Evolutionary conservation across 2,797 vertebrate genomes (phyloP).

Genomic region (Halcyon smyrnensis): DNA sequence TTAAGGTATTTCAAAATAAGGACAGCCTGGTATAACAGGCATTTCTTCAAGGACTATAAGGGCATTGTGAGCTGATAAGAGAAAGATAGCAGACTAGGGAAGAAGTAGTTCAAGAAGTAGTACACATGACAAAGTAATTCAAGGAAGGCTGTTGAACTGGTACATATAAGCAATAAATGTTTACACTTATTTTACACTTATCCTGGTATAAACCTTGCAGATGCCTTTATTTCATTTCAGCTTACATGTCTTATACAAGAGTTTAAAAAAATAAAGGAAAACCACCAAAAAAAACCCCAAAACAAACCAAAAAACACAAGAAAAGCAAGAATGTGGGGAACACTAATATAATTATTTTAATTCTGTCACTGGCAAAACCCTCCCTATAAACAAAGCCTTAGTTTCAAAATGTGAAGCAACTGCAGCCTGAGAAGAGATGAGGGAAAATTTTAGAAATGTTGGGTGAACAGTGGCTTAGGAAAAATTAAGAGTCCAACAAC

Average conservation of each 20-base stretch:
- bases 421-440: background rate
- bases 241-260: background rate
- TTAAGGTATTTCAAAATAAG: slow-evolving; percentile 61
- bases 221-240: background rate
- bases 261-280: background rate
- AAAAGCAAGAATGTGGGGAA: background rate
- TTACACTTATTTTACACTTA: slow-evolving; percentile 14
- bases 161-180: background rate
- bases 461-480: slow-evolving; percentile 3
- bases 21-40: slow-evolving; percentile 2
- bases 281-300: background rate
- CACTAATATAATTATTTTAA: background rate
- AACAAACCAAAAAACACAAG: background rate
- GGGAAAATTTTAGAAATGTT: slow-evolving; percentile 7
- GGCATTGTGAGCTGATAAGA: background rate
- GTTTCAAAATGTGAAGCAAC: slow-evolving; percentile 20
- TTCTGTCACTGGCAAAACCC: background rate
- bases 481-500: background rate
- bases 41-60: slow-evolving; percentile 35
- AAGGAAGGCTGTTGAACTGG: background rate
- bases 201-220: background rate
- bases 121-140: background rate
- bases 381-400: background rate
- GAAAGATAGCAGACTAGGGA: background rate
- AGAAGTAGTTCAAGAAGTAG: background rate